Base-by-base conservation (phyloP, 2,113 vertebrate species). In the Ammodytes dubius region DNA sequence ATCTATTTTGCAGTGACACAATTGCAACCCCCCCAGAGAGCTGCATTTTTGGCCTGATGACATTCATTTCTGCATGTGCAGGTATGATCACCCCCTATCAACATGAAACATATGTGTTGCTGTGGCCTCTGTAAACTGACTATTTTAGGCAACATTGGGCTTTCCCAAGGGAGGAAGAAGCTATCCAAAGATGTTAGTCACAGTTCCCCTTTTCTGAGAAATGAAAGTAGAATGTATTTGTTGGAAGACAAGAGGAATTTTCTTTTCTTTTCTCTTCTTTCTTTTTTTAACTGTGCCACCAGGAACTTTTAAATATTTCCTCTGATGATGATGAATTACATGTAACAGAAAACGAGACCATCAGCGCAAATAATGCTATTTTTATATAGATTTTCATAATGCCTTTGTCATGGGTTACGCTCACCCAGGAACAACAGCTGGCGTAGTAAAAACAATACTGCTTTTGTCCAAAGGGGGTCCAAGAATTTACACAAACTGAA, bases 41-140 rank as follows among this genome's bases (percentile, higher is more conserved):
- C 35, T 97, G 97, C 50, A 89, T 99, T 54, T 99, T 99, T 91
- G 96, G 97, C 37, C 94, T 99, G 90, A 99, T 99, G 98, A 96
- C 97, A 42, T 96, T 96, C 71, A 92, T 98, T 79, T 96, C 97
- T 46, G 95, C 97, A 39, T 95, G 97, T 90, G 94, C 98, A 95
- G 97, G 98, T 99, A 95, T 74, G 94, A 95, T 89, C 39, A 68
- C 39, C 43, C 5, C 15, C 17, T 27, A 37, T 1, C 14, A 35
- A 0, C 13, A 1, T 17, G 15, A 66, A 27, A 53, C 15, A 45
- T 64, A 13, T 66, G 39, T 35, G 35, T 0, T 46, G 27, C 27
- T 27, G 50, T 73, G 9, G 40, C 3, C 12, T 50, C 7, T 57
- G 40, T 19, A 27, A n/a, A 1, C 19, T 45, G 10, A n/a, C 17